These are phyloP conservation scores for Chrysogorgia sp. DNA, from an alignment of 92 coral and sea anemone species.

Conservation along the genomic window DNA sequence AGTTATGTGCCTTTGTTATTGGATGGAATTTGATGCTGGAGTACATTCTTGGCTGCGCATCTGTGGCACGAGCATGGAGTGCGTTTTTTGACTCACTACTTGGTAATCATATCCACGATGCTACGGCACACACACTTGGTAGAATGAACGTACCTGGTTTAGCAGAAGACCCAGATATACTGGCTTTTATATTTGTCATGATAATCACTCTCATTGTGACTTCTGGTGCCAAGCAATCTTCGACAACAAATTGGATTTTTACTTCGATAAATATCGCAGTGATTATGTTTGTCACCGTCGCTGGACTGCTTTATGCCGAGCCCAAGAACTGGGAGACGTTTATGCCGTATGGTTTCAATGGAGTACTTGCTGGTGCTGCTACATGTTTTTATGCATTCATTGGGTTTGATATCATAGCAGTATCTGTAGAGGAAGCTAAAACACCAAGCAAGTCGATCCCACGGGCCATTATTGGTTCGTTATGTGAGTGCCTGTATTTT, in stretches of 20 bases:
- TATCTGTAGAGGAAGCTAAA: constrained; percentile 75
- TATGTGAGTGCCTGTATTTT: background rate
- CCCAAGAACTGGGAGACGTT: constrained; percentile 66
- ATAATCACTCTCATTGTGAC: constrained; percentile 55
- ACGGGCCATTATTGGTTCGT: constrained; percentile 45
- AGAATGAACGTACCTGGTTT: constrained; percentile 54
- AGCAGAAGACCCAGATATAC: constrained; percentile 69
- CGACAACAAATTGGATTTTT: constrained; percentile 55
- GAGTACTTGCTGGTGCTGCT: constrained; percentile 70
- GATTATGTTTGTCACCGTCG: constrained; percentile 61
- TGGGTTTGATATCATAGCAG: constrained; percentile 72
- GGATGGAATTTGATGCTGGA: constrained; percentile 93
- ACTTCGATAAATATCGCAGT: constrained; percentile 56
- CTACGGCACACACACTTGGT: constrained; percentile 60
- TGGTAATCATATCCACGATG: constrained; percentile 60
- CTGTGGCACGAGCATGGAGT: constrained; percentile 85
- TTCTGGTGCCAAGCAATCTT: constrained; percentile 62
- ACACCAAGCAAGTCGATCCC: constrained; percentile 66
- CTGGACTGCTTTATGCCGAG: constrained; percentile 58
- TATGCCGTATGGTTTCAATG: constrained; percentile 73
- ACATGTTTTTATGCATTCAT: constrained; percentile 72
- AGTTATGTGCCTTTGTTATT: constrained; percentile 78
- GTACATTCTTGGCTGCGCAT: constrained; percentile 68
- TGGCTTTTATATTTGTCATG: constrained; percentile 58
- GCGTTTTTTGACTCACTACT: constrained; percentile 73